Percentiles rank a stretch among this genome's conserved stretches.
phyloP scores from a whole-genome alignment of 2,113 vertebrate genomes.

The Polypterus bichir region DNA sequence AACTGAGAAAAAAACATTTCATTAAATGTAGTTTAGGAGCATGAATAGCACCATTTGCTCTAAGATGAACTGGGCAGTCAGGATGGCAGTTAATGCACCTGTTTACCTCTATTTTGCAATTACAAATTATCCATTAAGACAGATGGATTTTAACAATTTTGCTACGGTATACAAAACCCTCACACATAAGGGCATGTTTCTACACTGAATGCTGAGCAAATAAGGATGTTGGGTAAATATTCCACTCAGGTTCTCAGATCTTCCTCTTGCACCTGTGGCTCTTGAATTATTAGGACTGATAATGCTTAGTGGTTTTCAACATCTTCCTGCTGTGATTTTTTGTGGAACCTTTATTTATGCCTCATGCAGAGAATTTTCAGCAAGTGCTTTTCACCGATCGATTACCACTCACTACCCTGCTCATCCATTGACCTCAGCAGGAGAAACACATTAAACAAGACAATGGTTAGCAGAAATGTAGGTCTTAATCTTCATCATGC shows the following conservation, averaged over 20 bases:
- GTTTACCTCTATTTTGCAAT: neutral
- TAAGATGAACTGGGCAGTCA: neutral
- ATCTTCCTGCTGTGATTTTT: neutral
- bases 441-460: neutral
- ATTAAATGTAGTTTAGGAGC: too few species aligned
- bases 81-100: neutral
- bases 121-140: too few species aligned
- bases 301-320: neutral
- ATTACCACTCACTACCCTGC: neutral
- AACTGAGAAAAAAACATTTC: too few species aligned
- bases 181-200: too few species aligned
- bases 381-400: neutral
- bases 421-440: neutral
- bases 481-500: neutral
- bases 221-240: neutral
- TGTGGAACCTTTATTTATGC: neutral
- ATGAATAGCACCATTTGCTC: neutral
- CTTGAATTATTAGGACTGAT: slow-evolving; percentile 1
- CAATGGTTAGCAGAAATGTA: neutral
- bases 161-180: too few species aligned
- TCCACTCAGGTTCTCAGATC: neutral
- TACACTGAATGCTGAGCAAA: too few species aligned
- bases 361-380: neutral
- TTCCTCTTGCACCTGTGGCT: neutral
- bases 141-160: too few species aligned